These are phyloP conservation scores for Valencia hispanica DNA, from an alignment of 2,797 vertebrate genomes.

Conservation along the genomic window DNA sequence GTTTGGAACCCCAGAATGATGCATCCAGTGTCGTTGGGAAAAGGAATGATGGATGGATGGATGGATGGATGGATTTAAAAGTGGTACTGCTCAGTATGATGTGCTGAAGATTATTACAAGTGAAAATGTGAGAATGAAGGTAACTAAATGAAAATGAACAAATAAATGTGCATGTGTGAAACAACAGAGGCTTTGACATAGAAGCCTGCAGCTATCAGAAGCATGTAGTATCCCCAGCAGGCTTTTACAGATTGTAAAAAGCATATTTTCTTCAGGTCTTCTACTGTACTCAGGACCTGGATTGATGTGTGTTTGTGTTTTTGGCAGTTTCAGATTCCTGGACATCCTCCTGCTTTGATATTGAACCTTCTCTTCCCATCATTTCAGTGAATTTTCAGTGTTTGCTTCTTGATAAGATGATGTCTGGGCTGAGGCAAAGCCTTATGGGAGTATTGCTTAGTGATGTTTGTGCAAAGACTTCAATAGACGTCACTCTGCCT, in stretches of 20 bases:
- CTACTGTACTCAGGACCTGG: neutral
- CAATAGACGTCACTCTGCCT: slow-evolving; percentile 55
- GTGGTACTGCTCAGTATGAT: too few relatives aligned
- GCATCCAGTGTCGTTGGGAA: too few relatives aligned
- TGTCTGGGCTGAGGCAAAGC: slow-evolving; percentile 57
- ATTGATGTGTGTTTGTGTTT: neutral
- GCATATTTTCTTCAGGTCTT: neutral
- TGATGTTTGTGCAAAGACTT: slow-evolving; percentile 61
- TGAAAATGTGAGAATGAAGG: neutral
- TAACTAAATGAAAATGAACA: neutral
- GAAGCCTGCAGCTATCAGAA: too few relatives aligned
- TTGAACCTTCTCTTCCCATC: slow-evolving; percentile 36
- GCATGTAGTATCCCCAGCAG: neutral
- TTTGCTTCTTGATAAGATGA: slow-evolving; percentile 56
- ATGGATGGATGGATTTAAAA: neutral
- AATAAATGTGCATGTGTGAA: neutral
- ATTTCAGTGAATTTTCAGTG: slow-evolving; percentile 32
- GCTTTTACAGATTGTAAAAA: neutral
- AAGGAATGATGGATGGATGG: too few relatives aligned
- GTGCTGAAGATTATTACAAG: neutral
- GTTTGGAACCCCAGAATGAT: too few relatives aligned
- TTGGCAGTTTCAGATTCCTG: slow-evolving; percentile 23
- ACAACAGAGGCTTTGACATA: neutral
- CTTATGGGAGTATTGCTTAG: slow-evolving; percentile 57
- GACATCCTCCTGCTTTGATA: slow-evolving; percentile 41